Evolutionary conservation across 2,797 vertebrate genomes (phyloP).

Genomic region (Neosalanx taihuensis): DNA sequence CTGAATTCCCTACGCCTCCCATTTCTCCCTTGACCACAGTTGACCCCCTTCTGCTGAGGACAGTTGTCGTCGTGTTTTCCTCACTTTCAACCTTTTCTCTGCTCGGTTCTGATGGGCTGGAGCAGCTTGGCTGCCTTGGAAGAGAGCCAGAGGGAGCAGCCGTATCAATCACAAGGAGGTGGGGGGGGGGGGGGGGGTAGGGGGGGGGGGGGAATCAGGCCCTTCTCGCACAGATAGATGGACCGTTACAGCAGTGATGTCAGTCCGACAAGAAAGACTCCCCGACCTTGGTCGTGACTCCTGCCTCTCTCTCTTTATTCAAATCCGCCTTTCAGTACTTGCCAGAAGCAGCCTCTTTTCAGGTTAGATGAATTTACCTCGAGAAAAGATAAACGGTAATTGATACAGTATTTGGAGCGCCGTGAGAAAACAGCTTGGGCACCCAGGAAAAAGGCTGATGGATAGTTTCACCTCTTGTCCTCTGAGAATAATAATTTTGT

Average conservation of each 20-base stretch:
- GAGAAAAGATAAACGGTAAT: slow-evolving; percentile 12
- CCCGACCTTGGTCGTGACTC: slow-evolving; percentile 54
- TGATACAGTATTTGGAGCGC: slow-evolving; percentile 26
- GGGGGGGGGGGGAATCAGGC: background rate
- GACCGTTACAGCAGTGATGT: slow-evolving; percentile 4
- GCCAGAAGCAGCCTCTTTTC: slow-evolving; percentile 30
- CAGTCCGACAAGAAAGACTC: slow-evolving; percentile 29
- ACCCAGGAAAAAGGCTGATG: slow-evolving; percentile 43
- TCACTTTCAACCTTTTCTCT: background rate
- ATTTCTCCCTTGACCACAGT: background rate
- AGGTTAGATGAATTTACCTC: slow-evolving; percentile 49
- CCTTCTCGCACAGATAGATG: slow-evolving; percentile 4
- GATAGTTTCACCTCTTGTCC: slow-evolving; percentile 22
- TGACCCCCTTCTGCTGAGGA: background rate
- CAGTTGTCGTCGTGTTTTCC: background rate
- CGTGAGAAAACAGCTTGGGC: slow-evolving; percentile 32
- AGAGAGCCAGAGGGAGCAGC: background rate
- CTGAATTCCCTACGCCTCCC: background rate
- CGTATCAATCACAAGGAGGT: slow-evolving; percentile 3
- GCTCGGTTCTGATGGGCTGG: background rate
- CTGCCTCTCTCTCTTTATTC: slow-evolving; percentile 31
- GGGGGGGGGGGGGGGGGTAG: too few relatives aligned
- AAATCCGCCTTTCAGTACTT: slow-evolving; percentile 41
- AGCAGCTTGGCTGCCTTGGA: background rate
- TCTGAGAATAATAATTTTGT: slow-evolving; percentile 29